phyloP scores from a whole-genome alignment of 92 coral and sea anemone genomes.

The Phenganax subtilis region DNA sequence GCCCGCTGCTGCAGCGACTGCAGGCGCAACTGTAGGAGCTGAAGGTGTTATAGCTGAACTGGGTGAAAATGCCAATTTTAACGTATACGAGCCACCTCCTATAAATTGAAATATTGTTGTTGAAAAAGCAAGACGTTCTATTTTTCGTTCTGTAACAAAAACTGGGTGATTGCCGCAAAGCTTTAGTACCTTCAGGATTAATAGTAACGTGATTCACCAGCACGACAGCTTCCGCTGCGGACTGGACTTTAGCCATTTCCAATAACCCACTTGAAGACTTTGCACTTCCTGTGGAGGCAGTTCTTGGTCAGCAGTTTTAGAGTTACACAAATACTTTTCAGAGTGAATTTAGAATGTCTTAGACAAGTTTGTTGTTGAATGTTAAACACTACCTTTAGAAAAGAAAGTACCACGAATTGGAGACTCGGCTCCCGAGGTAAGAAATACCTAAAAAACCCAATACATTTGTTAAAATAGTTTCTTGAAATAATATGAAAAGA shows the following conservation, averaged over 20 bases:
- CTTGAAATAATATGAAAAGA: too few species aligned
- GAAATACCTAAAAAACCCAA: conserved; percentile 58
- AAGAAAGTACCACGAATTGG: conserved; percentile 96
- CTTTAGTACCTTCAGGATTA: conserved; percentile 84
- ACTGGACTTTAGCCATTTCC: conserved; percentile 95
- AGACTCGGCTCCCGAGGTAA: conserved; percentile 79
- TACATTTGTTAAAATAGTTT: background rate
- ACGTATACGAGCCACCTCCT: conserved; percentile 99
- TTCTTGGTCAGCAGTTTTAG: too few species aligned
- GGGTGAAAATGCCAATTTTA: conserved; percentile 96
- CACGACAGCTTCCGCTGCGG: conserved; percentile 95
- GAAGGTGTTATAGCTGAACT: conserved; percentile 98
- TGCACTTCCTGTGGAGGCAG: conserved; percentile 63
- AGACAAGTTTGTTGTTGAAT: background rate
- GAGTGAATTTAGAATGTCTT: too few species aligned
- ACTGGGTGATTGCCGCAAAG: too few species aligned
- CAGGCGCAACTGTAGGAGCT: conserved; percentile 99
- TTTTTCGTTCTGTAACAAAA: background rate
- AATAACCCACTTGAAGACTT: conserved; percentile 95
- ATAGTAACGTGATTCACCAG: conserved; percentile 94
- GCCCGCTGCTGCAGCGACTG: conserved; percentile 96
- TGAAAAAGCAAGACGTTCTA: background rate
- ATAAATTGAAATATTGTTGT: background rate
- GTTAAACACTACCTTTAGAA: conserved; percentile 70
- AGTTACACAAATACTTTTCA: too few species aligned